Evolutionary conservation across 2,888 invertebrate genomes (phyloP), one percentile per base, ranked within the genome.

Genomic region (Mesoligia furuncula): DNA sequence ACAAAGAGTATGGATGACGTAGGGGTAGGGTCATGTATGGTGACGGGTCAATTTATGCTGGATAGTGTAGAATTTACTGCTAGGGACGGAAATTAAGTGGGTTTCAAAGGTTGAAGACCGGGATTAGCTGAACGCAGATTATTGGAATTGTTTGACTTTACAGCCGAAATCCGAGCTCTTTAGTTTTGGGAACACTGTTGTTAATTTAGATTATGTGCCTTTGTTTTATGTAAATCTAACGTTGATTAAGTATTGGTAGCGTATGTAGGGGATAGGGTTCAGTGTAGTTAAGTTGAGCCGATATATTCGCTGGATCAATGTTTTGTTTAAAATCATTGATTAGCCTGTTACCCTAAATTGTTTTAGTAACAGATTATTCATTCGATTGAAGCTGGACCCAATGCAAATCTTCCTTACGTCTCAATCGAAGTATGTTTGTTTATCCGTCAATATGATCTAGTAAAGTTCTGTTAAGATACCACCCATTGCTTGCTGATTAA

Each of bases 131-230:
- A 88, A 90, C 87, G 83, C 67, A 90, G 92, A 92, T 93, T 93
- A 93, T 93, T 92, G 90, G 90, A 91, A 93, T 91, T 91, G 92
- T 92, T 91, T 89, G 89, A 92, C 90, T 92, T 91, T 91, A 91
- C 87, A 88, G 83, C 87, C 75, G 72, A 86, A 85, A 88, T 85
- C 83, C 79, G 74, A 84, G 80, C 83, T 87, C 84, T 90, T 89
- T 89, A 90, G 90, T 90, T 90, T 85, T 31, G 74, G 80, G 75
- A 84, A 88, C 85, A 79, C 75, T 82, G 83, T 84, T 87, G 86
- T 88, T 85, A 87, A 86, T 88, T 90, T 87, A 86, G 80, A 88
- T 84, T 88, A 75, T 81, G 77, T 77, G 80, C 84, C 80, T 77
- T 77, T 83, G 84, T 88, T 87, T 87, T 82, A 87, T 81, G 85